These are phyloP conservation scores for Ptiloglossa arizonensis DNA, from an alignment of 1,140 invertebrate species.

Conservation along the genomic window DNA sequence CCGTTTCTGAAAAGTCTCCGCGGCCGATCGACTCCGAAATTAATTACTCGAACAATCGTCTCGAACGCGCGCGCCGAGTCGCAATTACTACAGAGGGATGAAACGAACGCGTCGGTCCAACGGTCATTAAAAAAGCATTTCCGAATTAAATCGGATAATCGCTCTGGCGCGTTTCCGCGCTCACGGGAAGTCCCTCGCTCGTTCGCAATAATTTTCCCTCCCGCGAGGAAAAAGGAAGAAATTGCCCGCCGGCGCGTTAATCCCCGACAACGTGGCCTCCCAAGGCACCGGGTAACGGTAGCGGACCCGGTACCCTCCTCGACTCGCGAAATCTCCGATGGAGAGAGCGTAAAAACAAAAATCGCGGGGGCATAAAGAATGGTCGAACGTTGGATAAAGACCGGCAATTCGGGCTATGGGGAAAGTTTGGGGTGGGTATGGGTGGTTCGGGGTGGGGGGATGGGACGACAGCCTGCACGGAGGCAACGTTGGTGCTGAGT, in stretches of 20 bases:
- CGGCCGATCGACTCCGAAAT: background rate
- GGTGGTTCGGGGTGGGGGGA: background rate
- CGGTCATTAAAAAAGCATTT: slow-evolving; percentile 38
- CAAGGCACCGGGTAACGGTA: slow-evolving; percentile 40
- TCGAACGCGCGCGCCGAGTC: background rate
- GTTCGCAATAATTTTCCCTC: slow-evolving; percentile 30
- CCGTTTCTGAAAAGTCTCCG: too few species aligned
- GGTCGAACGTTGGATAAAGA: slow-evolving; percentile 21
- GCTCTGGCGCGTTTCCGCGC: background rate
- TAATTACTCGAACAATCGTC: background rate
- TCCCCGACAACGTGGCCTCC: slow-evolving; percentile 15
- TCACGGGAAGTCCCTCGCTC: slow-evolving; percentile 21
- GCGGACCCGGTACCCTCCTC: too few species aligned
- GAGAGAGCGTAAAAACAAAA: slow-evolving; percentile 26
- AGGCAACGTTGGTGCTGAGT: slow-evolving; percentile 15
- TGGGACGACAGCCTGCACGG: slow-evolving; percentile 10
- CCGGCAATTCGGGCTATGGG: background rate
- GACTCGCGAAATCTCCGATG: background rate
- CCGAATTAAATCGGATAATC: slow-evolving; percentile 52
- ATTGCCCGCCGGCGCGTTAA: slow-evolving; percentile 20
- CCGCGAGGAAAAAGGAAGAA: background rate
- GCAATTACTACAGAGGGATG: background rate
- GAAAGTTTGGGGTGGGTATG: too few species aligned
- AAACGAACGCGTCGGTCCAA: slow-evolving; percentile 5
- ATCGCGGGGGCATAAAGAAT: slow-evolving; percentile 42